Evolutionary conservation across 2,797 vertebrate genomes (phyloP), one percentile per base, ranked within the genome.

Genomic region (Helicolenus hilgendorfi): DNA sequence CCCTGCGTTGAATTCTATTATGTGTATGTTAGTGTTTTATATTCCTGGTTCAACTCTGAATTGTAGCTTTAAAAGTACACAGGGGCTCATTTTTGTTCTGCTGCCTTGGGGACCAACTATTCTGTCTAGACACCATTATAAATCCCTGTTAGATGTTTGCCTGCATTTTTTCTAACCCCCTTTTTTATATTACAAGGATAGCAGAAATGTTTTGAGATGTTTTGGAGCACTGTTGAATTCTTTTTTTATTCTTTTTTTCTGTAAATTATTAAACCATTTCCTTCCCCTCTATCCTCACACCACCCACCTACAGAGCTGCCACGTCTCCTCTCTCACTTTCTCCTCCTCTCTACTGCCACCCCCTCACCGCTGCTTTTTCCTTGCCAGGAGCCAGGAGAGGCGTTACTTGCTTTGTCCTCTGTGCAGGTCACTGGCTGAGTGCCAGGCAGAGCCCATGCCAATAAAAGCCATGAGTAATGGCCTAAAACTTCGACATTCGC

Each of bases 391-490:
- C 94, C 94, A 92, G 92, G 93, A 93, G 93, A 94, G 94, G 93
- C 94, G 92, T 96, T 94, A 85, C 94, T 91, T 92, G 88, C 94
- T 94, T 94, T 96, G 95, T 96, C 96, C 96, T 95, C 89, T 96
- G 94, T 92, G 93, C 95, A 94, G 95, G 95, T 96, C 95, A 93
- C 90, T 95, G 95, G 95, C 92, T 83, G 53, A 13, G 58, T 35
- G 93, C 96, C 95, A 96, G 92, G 86, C 92, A 90, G 79, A 89
- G 89, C 93, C 93, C 84, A 88, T 95, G 95, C 94, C 96, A 96
- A 96, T 96, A 95, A 96, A 95, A 95, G 84, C 93, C 85, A 87
- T 96, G 95, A 96, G 94, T 96, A 95, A 96, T 96, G 93, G 92
- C 86, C 92, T 93, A 89, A 96, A 96, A 96, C 94, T 89, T 95